Evolutionary conservation across 2,888 invertebrate genomes (phyloP).

Genomic region (Caenorhabditis zanzibari): DNA sequence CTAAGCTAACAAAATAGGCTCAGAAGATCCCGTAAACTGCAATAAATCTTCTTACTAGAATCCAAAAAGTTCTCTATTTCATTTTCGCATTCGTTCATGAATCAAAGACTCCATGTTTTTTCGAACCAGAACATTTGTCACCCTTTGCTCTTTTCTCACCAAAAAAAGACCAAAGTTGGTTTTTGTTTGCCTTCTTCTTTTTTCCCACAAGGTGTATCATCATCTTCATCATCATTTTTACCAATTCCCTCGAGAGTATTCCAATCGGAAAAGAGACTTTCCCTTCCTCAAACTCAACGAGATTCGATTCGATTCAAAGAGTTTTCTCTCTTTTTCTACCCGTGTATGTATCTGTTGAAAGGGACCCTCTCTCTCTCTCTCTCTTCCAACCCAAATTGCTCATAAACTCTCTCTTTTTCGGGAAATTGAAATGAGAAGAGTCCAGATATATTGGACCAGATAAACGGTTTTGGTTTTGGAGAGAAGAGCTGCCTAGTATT

Average conservation of each 20-base stretch:
- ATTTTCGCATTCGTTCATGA: no score
- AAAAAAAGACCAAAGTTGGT: not conserved
- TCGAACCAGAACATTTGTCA: not conserved
- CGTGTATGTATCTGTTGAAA: constrained; percentile 15
- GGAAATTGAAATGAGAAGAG: constrained; percentile 32
- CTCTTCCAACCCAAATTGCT: constrained; percentile 36
- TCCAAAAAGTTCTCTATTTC: no score
- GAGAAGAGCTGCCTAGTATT: not conserved
- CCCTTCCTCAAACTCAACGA: constrained; percentile 8
- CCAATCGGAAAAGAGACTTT: constrained; percentile 36
- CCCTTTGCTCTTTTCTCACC: not conserved
- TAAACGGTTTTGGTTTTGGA: constrained; percentile 28
- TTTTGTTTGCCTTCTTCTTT: constrained; percentile 14
- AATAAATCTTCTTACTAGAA: no score
- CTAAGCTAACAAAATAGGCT: no score
- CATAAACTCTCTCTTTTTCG: constrained; percentile 36
- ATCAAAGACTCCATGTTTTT: not conserved
- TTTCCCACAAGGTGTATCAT: constrained; percentile 48
- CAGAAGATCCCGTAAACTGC: no score
- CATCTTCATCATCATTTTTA: constrained; percentile 48
- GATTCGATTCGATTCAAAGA: constrained; percentile 48
- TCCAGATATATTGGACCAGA: constrained; percentile 31
- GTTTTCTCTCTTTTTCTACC: constrained; percentile 1
- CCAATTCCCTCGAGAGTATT: constrained; percentile 38
- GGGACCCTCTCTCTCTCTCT: not conserved